Percentiles rank a stretch among this genome's conserved stretches.
phyloP scores from a whole-genome alignment of 2,113 vertebrate genomes.

The Pedionomus torquatus region DNA sequence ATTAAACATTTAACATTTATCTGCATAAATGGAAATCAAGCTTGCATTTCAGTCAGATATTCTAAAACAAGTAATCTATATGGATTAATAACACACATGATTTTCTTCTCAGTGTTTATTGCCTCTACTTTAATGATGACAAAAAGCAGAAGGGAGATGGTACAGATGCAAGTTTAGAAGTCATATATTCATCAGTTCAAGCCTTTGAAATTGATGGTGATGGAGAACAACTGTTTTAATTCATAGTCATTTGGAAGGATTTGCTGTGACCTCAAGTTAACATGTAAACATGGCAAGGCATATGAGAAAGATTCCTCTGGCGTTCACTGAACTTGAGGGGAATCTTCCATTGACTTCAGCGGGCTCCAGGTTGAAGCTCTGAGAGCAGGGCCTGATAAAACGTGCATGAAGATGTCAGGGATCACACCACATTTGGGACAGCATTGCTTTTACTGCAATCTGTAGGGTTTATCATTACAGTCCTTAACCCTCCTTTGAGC shows the following conservation, averaged over 20 bases:
- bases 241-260: slow-evolving; percentile 16
- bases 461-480: neutral
- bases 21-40: slow-evolving; percentile 76
- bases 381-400: neutral
- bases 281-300: slow-evolving; percentile 44
- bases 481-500: neutral
- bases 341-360: neutral
- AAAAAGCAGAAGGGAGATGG: slow-evolving; percentile 72
- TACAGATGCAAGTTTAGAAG: slow-evolving; percentile 31
- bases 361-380: neutral
- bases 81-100: slow-evolving; percentile 58
- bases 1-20: slow-evolving; percentile 67
- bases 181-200: slow-evolving; percentile 3
- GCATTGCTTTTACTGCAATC: neutral
- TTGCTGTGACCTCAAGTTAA: slow-evolving; percentile 11
- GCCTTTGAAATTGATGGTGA: slow-evolving; percentile 44
- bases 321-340: neutral
- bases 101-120: slow-evolving; percentile 64
- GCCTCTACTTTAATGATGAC: slow-evolving; percentile 69
- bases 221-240: slow-evolving; percentile 53
- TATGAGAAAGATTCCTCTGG: neutral
- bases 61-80: slow-evolving; percentile 55
- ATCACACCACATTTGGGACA: neutral
- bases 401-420: neutral
- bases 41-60: slow-evolving; percentile 57